Conservation (phyloP, 1,140 invertebrate genomes). For the Leptopilina boulardi region DNA sequence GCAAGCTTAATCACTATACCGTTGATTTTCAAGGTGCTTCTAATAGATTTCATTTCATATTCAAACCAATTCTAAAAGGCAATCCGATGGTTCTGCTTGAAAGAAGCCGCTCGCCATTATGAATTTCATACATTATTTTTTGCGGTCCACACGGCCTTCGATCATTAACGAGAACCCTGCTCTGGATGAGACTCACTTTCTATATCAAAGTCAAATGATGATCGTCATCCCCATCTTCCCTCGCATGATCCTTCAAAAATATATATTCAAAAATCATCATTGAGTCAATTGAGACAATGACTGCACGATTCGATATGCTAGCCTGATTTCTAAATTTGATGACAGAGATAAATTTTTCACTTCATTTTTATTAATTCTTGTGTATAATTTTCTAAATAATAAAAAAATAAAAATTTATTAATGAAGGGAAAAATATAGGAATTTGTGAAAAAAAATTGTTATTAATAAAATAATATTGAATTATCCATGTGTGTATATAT, state of each 20-base stretch:
- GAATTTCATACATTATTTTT: conserved; percentile 63
- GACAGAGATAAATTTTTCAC: no score
- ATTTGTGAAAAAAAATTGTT: not conserved
- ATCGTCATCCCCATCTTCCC: conserved; percentile 41
- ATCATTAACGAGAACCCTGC: conserved; percentile 45
- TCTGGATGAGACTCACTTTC: conserved; percentile 42
- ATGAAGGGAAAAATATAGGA: no score
- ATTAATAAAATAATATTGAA: not conserved
- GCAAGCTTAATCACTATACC: conserved; percentile 70
- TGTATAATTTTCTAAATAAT: no score
- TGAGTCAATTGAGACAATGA: not conserved
- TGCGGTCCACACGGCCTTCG: conserved; percentile 47
- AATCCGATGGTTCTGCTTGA: conserved; percentile 47
- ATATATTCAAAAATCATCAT: not conserved
- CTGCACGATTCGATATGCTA: not conserved
- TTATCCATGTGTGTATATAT: not conserved
- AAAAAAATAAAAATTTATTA: no score
- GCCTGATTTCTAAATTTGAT: no score
- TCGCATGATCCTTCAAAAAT: not conserved
- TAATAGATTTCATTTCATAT: conserved; percentile 65
- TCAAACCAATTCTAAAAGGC: conserved; percentile 45
- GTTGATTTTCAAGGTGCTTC: conserved; percentile 45
- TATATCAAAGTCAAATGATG: conserved; percentile 50
- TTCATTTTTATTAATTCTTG: no score
- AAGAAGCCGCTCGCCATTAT: conserved; percentile 63